A percentile compares a stretch with the other conserved stretches of the same genome.
Conservation (phyloP, 2,113 vertebrate species). For the Prionailurus bengalensis region DNA sequence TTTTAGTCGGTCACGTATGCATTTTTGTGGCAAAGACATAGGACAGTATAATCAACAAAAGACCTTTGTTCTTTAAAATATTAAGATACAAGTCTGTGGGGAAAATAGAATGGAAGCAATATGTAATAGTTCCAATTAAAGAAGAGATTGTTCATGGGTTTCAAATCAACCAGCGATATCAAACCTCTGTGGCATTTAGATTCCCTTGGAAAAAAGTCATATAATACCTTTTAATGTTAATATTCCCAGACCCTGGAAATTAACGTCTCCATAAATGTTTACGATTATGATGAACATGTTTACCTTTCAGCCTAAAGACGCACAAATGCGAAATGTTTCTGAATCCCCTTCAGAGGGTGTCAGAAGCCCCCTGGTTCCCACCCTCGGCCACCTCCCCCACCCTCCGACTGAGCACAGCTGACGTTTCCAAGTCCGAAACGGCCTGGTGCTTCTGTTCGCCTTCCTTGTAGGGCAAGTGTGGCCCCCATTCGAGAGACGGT, state of each 20-base stretch:
- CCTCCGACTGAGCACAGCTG: fast-evolving
- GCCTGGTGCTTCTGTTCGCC: background rate
- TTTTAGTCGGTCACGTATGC: background rate
- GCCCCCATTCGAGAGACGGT: background rate
- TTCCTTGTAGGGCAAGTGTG: background rate
- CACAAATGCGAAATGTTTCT: background rate
- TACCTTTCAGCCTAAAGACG: background rate
- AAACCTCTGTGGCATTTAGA: background rate
- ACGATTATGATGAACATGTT: background rate
- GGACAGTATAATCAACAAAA: background rate
- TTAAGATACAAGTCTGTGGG: background rate
- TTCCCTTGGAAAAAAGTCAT: background rate
- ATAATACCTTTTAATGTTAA: background rate
- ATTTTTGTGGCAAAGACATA: background rate
- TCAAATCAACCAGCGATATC: background rate
- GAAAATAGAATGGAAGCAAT: background rate
- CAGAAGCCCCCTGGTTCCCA: background rate
- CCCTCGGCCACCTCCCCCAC: background rate
- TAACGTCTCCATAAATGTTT: background rate
- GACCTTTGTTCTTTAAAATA: background rate
- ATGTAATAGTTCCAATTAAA: background rate
- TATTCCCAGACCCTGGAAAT: background rate
- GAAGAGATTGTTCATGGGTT: background rate
- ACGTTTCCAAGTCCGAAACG: background rate
- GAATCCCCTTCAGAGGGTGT: background rate